Conservation (phyloP, 2,797 vertebrate genomes). For the Xerus rutilus region DNA sequence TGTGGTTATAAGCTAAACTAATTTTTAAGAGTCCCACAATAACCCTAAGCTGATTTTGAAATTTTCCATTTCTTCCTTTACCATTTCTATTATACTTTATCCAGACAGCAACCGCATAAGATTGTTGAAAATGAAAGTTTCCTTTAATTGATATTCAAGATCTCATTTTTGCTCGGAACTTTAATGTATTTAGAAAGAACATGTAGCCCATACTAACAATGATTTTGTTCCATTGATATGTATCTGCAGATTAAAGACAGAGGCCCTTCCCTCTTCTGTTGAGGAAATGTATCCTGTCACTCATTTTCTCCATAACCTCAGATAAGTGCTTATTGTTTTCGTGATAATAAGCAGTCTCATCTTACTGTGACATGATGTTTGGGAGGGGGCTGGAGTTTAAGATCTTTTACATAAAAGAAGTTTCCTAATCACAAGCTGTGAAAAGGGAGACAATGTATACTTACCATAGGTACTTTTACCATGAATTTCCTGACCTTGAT, state of each 20-base stretch:
- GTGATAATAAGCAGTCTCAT: constrained; percentile 54
- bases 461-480: constrained; percentile 65
- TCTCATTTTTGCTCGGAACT: constrained; percentile 45
- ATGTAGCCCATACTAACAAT: neutral
- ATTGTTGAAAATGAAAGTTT: constrained; percentile 70
- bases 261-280: constrained; percentile 38
- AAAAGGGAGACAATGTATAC: neutral
- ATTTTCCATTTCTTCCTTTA: constrained; percentile 55
- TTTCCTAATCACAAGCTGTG: constrained; percentile 50
- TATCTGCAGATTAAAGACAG: constrained; percentile 40
- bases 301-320: constrained; percentile 79
- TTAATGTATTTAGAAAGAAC: constrained; percentile 60
- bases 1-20: constrained; percentile 16
- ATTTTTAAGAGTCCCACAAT: neutral
- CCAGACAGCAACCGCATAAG: constrained; percentile 18
- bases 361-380: constrained; percentile 22
- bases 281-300: constrained; percentile 70
- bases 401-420: constrained; percentile 55
- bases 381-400: constrained; percentile 3
- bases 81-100: constrained; percentile 50
- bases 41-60: neutral
- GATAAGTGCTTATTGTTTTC: constrained; percentile 10
- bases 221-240: constrained; percentile 64
- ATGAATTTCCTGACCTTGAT: constrained; percentile 56
- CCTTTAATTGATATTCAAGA: constrained; percentile 66